A percentile compares a stretch with the other conserved stretches of the same genome.
Evolutionary conservation across 2,888 invertebrate genomes (phyloP).

Genomic region (Megalurothrips usitatus): DNA sequence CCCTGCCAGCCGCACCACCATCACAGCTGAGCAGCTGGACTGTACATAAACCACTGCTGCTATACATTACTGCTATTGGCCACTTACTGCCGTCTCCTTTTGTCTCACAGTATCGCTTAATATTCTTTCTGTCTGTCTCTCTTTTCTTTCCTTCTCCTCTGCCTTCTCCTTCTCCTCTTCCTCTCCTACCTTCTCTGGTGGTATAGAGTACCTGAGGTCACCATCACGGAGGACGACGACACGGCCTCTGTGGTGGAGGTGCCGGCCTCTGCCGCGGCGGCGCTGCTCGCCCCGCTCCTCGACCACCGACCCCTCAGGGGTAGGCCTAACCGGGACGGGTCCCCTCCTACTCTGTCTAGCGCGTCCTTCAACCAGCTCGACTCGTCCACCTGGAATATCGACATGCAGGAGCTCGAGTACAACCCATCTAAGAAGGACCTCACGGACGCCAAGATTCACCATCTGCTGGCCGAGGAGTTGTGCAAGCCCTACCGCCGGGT

Average conservation of each 20-base stretch:
- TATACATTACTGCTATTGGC: not conserved
- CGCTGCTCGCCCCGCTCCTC: not conserved
- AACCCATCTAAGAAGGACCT: conserved; percentile 88
- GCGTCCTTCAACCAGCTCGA: conserved; percentile 69
- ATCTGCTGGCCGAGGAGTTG: conserved; percentile 81
- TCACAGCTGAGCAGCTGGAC: not conserved
- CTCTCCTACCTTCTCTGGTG: not conserved
- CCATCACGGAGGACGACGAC: conserved; percentile 25
- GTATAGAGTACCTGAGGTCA: conserved; percentile 24
- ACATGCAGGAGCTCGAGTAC: conserved; percentile 89
- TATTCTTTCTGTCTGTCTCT: conserved; percentile 7
- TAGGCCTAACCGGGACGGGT: conserved; percentile 1
- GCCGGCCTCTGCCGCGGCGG: not conserved
- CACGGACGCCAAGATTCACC: conserved; percentile 91
- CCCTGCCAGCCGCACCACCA: too few species aligned
- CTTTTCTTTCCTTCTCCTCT: not conserved
- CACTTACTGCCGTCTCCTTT: not conserved
- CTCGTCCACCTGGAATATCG: conserved; percentile 82
- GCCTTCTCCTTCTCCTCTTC: conserved; percentile 6
- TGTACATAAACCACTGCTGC: conserved; percentile 8
- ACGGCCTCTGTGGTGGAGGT: conserved; percentile 18
- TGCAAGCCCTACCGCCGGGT: conserved; percentile 83
- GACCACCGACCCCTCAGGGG: not conserved
- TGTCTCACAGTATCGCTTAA: conserved; percentile 16
- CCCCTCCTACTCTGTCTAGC: not conserved